Percentiles rank a stretch among this genome's conserved stretches.
Evolutionary conservation across 2,113 vertebrate species (phyloP).

Genomic region (Forbesichthys papilliferus): DNA sequence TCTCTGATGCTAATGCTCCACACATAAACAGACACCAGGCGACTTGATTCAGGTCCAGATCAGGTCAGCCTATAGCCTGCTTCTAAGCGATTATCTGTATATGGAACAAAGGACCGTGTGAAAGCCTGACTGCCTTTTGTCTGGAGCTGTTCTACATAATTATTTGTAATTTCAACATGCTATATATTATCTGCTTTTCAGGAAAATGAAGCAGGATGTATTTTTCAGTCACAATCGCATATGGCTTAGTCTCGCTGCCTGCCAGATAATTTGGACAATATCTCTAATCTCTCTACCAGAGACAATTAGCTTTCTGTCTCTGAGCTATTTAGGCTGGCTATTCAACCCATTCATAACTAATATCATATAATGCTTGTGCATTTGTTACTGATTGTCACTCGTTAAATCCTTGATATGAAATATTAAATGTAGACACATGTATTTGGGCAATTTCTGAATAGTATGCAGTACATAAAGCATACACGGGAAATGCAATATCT

Average conservation of each 20-base stretch:
- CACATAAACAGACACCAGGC: slow-evolving; percentile 38
- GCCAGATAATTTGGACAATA: slow-evolving; percentile 39
- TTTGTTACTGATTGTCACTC: too few species aligned
- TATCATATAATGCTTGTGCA: slow-evolving; percentile 1
- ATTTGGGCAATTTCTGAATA: too few species aligned
- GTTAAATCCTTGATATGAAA: too few species aligned
- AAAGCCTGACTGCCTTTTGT: background rate
- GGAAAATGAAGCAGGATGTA: background rate
- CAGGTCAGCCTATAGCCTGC: slow-evolving; percentile 21
- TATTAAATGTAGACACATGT: too few species aligned
- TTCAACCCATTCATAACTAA: slow-evolving; percentile 44
- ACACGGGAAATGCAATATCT: too few species aligned
- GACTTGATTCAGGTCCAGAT: slow-evolving; percentile 42
- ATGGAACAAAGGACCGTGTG: slow-evolving; percentile 25
- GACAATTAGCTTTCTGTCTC: slow-evolving; percentile 30
- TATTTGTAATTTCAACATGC: too few species aligned
- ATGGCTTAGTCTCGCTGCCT: slow-evolving; percentile 4
- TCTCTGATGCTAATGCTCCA: slow-evolving; percentile 55
- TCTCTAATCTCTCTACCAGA: slow-evolving; percentile 28
- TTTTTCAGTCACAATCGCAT: background rate
- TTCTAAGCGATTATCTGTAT: slow-evolving; percentile 38
- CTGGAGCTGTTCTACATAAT: background rate
- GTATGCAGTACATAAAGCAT: too few species aligned
- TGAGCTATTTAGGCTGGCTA: slow-evolving; percentile 39
- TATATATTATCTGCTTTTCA: background rate